phyloP scores from a whole-genome alignment of 2,113 vertebrate species.

The Neolamprologus falcicula region DNA sequence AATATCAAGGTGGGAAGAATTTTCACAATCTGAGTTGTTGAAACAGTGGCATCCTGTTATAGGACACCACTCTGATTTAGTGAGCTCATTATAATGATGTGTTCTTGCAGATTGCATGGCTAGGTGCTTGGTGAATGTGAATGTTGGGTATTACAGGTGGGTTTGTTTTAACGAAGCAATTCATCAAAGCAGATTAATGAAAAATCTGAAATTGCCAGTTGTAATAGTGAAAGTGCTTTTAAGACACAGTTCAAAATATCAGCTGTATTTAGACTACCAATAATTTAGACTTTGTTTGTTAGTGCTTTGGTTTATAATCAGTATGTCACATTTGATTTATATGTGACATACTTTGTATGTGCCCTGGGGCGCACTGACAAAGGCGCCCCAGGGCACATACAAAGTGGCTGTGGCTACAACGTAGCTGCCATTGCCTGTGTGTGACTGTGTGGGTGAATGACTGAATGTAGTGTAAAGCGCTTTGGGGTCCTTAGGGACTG shows the following conservation, averaged over 20 bases:
- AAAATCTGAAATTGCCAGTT: neutral
- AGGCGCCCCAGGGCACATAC: no score
- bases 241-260: neutral
- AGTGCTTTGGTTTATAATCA: neutral
- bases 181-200: neutral
- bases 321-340: neutral
- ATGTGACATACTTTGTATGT: no score
- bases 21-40: neutral
- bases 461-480: no score
- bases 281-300: neutral
- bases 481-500: no score
- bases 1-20: neutral
- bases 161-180: neutral
- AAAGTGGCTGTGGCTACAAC: no score
- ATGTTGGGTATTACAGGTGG: neutral
- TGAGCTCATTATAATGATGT: neutral
- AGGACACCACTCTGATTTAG: accelerated
- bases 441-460: no score
- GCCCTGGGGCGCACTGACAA: no score
- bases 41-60: accelerated
- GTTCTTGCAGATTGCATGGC: neutral
- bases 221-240: neutral
- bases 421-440: no score
- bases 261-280: neutral
- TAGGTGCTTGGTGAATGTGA: neutral